Evolutionary conservation across 2,113 vertebrate species (phyloP).

Genomic region (Chrysochloris asiatica): DNA sequence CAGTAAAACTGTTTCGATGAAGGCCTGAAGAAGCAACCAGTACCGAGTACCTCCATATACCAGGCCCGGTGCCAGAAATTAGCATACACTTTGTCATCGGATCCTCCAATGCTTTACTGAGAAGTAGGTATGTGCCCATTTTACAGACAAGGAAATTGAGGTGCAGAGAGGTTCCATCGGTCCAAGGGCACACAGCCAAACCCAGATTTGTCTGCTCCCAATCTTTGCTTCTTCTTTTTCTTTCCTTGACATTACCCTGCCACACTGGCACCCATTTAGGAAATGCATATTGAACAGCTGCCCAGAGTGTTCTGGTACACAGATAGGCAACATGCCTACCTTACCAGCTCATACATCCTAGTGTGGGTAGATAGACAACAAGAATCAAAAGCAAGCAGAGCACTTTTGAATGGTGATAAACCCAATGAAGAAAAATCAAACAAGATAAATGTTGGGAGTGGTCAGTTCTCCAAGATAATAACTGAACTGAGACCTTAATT

Average conservation of each 20-base stretch:
- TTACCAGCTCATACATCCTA: rapidly evolving
- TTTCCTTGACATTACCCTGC: neutral
- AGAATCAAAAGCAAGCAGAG: neutral
- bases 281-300: neutral
- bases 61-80: neutral
- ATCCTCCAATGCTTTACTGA: neutral
- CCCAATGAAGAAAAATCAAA: neutral
- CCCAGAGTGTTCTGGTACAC: neutral
- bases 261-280: neutral
- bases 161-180: neutral
- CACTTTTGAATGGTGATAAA: neutral
- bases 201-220: neutral
- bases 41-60: neutral
- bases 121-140: conserved; percentile 8
- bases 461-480: neutral
- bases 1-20: neutral
- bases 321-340: neutral
- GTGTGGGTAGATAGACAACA: neutral
- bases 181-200: neutral
- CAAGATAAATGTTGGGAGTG: neutral
- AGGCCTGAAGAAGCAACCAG: neutral
- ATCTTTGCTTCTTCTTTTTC: neutral
- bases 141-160: neutral
- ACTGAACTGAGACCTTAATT: neutral
- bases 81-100: neutral